Conservation (phyloP, 2,797 vertebrate species). For the Sarcophilus harrisii region DNA sequence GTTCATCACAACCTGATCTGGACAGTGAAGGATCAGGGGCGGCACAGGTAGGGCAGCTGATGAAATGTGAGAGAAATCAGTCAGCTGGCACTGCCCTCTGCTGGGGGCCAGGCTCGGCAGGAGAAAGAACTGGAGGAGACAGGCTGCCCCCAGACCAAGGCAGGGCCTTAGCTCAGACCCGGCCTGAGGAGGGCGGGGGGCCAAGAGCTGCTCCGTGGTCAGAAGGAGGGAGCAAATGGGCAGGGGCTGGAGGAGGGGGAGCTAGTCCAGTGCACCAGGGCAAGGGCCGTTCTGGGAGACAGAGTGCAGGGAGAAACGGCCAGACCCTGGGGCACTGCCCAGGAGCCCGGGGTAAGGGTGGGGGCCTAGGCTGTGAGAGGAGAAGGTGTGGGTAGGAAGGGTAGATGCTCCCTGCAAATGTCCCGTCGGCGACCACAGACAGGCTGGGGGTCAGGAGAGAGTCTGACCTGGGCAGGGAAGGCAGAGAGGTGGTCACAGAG, state of each 20-base stretch:
- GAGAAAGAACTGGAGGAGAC: neutral
- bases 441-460: neutral
- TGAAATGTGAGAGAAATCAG: neutral
- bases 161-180: neutral
- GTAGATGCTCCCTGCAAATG: neutral
- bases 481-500: neutral
- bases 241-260: neutral
- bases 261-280: too few relatives aligned
- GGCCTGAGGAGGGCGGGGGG: neutral
- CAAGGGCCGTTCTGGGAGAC: neutral
- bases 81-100: neutral
- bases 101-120: neutral
- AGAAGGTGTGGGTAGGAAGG: neutral
- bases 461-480: too few relatives aligned
- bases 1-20: neutral
- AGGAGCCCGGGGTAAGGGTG: neutral
- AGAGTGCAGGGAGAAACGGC: neutral
- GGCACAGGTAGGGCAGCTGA: neutral
- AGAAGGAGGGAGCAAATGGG: neutral
- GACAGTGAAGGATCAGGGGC: neutral
- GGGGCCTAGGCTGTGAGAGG: neutral
- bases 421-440: neutral
- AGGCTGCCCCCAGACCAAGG: neutral
- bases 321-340: neutral
- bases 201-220: neutral